phyloP scores from a whole-genome alignment of 2,797 vertebrate genomes.

The Tenualosa thibaudeaui region DNA sequence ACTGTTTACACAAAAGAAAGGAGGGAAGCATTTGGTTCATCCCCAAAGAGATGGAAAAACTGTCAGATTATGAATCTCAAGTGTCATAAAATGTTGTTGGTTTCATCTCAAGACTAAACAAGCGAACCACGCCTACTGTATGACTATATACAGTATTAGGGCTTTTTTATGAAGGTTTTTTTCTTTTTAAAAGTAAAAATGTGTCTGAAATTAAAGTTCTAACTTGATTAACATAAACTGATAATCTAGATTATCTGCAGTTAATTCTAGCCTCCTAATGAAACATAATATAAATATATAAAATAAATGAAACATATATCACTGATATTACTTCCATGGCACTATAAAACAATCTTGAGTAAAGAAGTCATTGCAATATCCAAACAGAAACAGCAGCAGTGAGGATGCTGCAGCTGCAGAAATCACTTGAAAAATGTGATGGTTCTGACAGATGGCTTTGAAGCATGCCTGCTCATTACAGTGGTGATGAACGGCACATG shows the following conservation, averaged over 20 bases:
- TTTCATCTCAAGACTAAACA: neutral
- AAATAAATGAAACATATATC: neutral
- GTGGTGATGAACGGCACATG: slow-evolving; percentile 45
- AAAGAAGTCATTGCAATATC: neutral
- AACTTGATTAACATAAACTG: neutral
- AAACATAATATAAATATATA: neutral
- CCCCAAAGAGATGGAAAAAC: neutral
- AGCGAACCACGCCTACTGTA: neutral
- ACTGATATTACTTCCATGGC: neutral
- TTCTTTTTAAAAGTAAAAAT: no score
- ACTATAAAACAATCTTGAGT: neutral
- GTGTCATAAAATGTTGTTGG: neutral
- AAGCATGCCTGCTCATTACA: slow-evolving; percentile 39
- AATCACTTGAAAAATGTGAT: slow-evolving; percentile 10
- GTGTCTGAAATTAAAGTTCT: neutral
- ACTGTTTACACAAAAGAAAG: neutral
- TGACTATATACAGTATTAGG: no score
- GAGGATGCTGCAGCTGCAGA: slow-evolving; percentile 12
- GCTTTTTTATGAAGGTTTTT: no score
- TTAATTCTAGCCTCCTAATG: neutral
- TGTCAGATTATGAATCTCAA: neutral
- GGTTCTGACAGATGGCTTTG: slow-evolving; percentile 37
- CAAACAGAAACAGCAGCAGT: neutral
- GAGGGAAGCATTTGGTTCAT: neutral
- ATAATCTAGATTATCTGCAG: neutral